Base-by-base conservation (phyloP, 64 coral and sea anemone genomes). In the Porites australiensis region DNA sequence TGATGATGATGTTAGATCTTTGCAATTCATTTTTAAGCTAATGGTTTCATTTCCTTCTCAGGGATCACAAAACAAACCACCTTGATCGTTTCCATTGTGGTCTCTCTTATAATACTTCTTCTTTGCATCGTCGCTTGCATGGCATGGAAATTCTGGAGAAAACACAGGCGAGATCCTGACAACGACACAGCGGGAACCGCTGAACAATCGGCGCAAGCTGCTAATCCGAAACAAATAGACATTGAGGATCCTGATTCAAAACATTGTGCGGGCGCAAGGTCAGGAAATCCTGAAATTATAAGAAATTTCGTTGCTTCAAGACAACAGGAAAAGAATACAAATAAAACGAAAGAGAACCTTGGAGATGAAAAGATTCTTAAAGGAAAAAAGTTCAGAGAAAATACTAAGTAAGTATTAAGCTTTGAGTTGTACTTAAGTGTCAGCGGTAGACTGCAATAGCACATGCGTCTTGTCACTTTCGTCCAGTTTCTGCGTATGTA, bases 291-390 rank as follows among this genome's bases (percentile, higher is more conserved):
- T 50, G 92, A 97, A 58, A 97, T 97, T 74, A 97, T 97, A 68
- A 90, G 93, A 83, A 97, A 97, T 63, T 97, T 97, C 75, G 85
- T 94, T 0, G 77, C 95, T 12, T 91, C 95, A 14, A 83, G 72
- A 46, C 72, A 62, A 13, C 81, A 61, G 54, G 70, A 79, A 59
- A 93, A 93, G 72, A 93, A 93, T 76, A 77, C 84, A 19, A 93
- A 93, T 79, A 87, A 72, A 91, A 91, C 69, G 44, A 52, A 83
- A 75, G 89, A 74, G 12, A 75, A 22, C 27, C 6, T 27, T 62
- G 23, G 51, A 75, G 89, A 91, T 46, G 89, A 74, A 52, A 83
- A 65, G 58, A 50, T 60, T n/a, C 18, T 58, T 4, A 47, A 83
- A 22, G 18, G 13, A 44, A 63, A 12, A 27, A 4, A 59, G 55